Evolutionary conservation across 2,113 vertebrate genomes (phyloP), one percentile per base, ranked within the genome.

Genomic region (Conger conger): DNA sequence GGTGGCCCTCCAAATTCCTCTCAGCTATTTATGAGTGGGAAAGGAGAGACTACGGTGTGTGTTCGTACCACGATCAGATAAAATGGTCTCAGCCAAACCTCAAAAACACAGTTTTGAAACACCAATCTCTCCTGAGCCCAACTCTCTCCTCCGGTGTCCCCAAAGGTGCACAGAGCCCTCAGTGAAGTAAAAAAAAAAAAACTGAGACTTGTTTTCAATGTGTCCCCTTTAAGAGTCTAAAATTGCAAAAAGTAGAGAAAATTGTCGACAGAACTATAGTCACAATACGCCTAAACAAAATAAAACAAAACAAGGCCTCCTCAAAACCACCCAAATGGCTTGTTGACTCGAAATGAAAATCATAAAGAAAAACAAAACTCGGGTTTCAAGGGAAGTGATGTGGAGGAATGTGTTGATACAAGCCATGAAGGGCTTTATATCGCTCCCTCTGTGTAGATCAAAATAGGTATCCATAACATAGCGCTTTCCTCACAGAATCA

Each of bases 341-440:
- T 84, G 50, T 50, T 79, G 83, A 84, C 83, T 54, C 20, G 50
- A 76, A 84, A 30, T 23, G 76, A 84, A 78, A 79, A 84, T 36
- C 83, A 38, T 78, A 84, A 84, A 84, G 45, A n/a, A 79, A 84
- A 80, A 84, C 83, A 84, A 84, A 80, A 77, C 76, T 84, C 45
- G 6, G 18, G 35, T 84, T 84, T 84, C 83, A 84, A 84, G 79
- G 76, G 37, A 63, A 63, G 36, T 37, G 79, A 76, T 63, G 27
- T 53, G 54, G 18, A 53, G 63, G 79, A 81, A 85, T 85, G 84
- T 76, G 42, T 76, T 81, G 50, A 85, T 81, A 73, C 81, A 85
- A 81, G 60, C 57, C 57, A 53, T 36, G 57, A 37, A 81, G 68
- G 80, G 30, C 79, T 85, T 85, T 81, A 42, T 68, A 81, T 36